Evolutionary conservation across 1,140 invertebrate species (phyloP).

Genomic region (Magallana gigas): DNA sequence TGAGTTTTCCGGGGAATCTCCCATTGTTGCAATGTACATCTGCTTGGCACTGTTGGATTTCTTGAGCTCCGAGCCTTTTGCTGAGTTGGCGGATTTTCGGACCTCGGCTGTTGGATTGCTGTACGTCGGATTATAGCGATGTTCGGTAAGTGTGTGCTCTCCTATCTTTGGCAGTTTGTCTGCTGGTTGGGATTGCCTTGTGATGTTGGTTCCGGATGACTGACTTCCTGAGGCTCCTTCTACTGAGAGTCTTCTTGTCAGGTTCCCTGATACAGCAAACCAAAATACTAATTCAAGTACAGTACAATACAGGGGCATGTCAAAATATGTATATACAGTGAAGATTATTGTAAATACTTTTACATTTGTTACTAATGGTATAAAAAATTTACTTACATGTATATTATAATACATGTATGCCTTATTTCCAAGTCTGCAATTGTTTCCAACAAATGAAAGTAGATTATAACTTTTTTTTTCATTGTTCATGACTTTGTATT

Average conservation of each 20-base stretch:
- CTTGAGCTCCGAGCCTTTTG: constrained; percentile 14
- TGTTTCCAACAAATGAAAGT: too few relatives aligned
- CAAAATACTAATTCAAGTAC: too few relatives aligned
- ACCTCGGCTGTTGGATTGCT: not conserved
- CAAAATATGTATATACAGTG: too few relatives aligned
- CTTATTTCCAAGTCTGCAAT: too few relatives aligned
- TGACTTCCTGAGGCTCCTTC: not conserved
- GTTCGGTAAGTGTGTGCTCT: not conserved
- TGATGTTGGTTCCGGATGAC: not conserved
- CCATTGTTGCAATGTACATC: not conserved
- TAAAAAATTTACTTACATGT: too few relatives aligned
- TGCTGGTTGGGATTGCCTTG: not conserved
- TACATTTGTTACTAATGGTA: too few relatives aligned
- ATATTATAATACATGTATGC: too few relatives aligned
- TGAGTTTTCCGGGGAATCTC: not conserved
- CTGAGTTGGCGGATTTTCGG: constrained; percentile 21
- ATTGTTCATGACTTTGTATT: too few relatives aligned
- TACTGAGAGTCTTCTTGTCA: not conserved
- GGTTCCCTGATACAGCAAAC: not conserved
- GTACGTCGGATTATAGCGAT: not conserved
- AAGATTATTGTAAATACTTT: too few relatives aligned
- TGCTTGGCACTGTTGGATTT: constrained; percentile 23
- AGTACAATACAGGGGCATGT: too few relatives aligned
- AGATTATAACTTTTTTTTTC: too few relatives aligned
- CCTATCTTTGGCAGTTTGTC: constrained; percentile 25